A percentile compares a stretch with the other conserved stretches of the same genome.
Conservation (phyloP, 2,888 invertebrate genomes). For the Amiota mariae region DNA sequence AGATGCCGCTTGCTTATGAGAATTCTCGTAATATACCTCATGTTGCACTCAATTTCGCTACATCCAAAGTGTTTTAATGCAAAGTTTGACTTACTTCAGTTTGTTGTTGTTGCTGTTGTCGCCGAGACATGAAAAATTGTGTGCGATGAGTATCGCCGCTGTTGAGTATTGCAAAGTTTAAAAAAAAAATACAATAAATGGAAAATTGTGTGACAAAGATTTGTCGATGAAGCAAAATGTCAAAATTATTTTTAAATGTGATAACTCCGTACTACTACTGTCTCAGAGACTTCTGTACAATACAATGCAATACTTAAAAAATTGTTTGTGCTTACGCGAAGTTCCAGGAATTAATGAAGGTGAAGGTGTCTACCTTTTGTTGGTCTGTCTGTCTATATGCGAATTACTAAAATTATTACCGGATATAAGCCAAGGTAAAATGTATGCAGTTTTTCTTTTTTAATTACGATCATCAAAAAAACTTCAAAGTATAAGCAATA, state of each 20-base stretch:
- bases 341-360: too few species aligned
- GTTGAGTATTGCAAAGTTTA: not conserved
- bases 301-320: not conserved
- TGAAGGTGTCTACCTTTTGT: too few species aligned
- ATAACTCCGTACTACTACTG: too few species aligned
- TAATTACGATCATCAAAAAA: not conserved
- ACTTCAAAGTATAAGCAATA: not conserved
- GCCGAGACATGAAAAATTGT: conserved; percentile 24
- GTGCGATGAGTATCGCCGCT: conserved; percentile 5
- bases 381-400: too few species aligned
- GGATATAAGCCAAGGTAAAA: too few species aligned
- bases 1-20: conserved; percentile 11
- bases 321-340: not conserved
- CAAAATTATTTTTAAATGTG: too few species aligned
- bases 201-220: not conserved
- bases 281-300: too few species aligned
- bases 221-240: conserved; percentile 10
- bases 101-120: conserved; percentile 55
- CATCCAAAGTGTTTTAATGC: conserved; percentile 28
- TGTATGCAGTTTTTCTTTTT: not conserved
- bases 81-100: conserved; percentile 47
- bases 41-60: conserved; percentile 7
- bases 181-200: not conserved
- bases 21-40: conserved; percentile 52
- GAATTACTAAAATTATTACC: too few species aligned